phyloP scores from a whole-genome alignment of 37 sponge, comb jelly and placozoan species.

The Hexactinellida sp. region DNA sequence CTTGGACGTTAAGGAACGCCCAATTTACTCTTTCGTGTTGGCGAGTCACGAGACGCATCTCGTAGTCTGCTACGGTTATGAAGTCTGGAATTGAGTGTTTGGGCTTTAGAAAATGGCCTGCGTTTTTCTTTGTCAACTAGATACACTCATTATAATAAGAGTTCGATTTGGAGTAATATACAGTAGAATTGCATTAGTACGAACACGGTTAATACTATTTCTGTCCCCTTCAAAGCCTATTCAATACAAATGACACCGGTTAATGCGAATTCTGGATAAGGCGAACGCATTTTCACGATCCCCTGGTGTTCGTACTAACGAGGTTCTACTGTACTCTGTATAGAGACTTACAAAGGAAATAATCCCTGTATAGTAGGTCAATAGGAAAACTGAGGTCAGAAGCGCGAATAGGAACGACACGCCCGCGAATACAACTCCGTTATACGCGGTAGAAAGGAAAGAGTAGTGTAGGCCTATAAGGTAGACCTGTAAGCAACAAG shows the following conservation, averaged over 20 bases:
- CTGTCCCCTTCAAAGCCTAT: too few relatives aligned
- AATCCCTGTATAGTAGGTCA: not conserved
- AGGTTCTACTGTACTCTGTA: not conserved
- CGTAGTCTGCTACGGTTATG: not conserved
- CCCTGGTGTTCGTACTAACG: too few relatives aligned
- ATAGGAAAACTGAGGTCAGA: not conserved
- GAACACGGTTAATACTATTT: too few relatives aligned
- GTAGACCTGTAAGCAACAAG: not conserved
- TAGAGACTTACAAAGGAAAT: not conserved
- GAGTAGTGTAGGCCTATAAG: not conserved
- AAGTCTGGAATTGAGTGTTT: not conserved
- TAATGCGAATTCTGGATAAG: too few relatives aligned
- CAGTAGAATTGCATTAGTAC: too few relatives aligned
- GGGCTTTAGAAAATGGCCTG: not conserved
- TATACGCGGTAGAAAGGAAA: not conserved
- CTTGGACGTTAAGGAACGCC: constrained; percentile 10
- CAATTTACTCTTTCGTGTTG: not conserved
- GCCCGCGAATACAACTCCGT: not conserved
- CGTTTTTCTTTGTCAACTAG: not conserved
- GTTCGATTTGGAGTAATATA: too few relatives aligned
- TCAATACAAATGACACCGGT: too few relatives aligned
- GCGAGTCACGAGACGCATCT: not conserved
- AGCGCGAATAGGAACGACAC: not conserved
- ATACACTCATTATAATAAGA: too few relatives aligned
- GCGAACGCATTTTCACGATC: too few relatives aligned